phyloP scores from a whole-genome alignment of 2,888 invertebrate genomes.

The Lottia scabra region DNA sequence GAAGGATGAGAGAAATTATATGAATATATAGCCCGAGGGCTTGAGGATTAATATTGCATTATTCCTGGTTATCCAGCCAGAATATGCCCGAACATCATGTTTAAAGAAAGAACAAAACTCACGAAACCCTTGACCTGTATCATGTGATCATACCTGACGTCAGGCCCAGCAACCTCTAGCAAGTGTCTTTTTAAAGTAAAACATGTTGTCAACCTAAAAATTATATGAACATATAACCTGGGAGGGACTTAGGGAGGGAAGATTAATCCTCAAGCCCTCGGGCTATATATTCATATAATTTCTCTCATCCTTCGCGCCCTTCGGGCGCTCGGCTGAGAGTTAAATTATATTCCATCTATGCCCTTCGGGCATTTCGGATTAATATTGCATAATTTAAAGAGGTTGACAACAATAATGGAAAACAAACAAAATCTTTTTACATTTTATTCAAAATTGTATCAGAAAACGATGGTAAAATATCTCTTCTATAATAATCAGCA shows the following conservation, averaged over 20 bases:
- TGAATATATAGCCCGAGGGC: background rate
- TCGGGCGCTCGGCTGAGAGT: background rate
- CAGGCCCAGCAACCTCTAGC: background rate
- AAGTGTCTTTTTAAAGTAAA: background rate
- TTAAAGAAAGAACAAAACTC: no score
- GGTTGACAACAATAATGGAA: no score
- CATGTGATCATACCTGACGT: background rate
- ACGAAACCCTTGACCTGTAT: no score
- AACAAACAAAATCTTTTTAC: background rate
- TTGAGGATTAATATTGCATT: no score
- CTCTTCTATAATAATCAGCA: constrained; percentile 8
- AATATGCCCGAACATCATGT: no score
- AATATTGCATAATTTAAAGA: no score
- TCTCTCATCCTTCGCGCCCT: background rate
- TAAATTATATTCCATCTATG: no score
- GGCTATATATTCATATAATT: background rate
- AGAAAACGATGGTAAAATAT: background rate
- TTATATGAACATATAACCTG: background rate
- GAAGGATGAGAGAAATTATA: background rate
- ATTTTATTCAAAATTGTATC: background rate
- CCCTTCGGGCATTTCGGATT: no score
- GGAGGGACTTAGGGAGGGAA: background rate
- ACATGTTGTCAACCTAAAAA: background rate
- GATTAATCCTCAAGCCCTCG: no score
- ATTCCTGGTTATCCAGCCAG: no score